phyloP scores from a whole-genome alignment of 2,797 vertebrate genomes.

The Neostethus bicornis region DNA sequence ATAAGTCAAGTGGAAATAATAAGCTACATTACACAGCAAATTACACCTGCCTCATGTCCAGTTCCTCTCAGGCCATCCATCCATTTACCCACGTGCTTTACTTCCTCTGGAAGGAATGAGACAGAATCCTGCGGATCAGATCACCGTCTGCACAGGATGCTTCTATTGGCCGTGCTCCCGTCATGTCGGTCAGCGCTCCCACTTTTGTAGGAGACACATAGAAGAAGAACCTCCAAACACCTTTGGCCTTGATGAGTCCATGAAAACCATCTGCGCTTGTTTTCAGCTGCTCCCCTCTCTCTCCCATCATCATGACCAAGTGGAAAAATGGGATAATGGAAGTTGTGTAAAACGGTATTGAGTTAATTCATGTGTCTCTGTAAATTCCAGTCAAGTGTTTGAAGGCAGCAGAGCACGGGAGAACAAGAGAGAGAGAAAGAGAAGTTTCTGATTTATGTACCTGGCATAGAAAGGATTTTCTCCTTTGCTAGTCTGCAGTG shows the following conservation, averaged over 20 bases:
- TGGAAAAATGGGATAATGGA: constrained; percentile 79
- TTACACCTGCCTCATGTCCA: constrained; percentile 59
- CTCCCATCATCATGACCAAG: constrained; percentile 74
- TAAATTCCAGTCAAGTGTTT: constrained; percentile 76
- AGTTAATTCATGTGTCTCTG: constrained; percentile 75
- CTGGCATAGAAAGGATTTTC: constrained; percentile 47
- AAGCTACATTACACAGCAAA: constrained; percentile 72
- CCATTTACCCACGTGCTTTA: constrained; percentile 46
- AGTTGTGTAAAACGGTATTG: constrained; percentile 73
- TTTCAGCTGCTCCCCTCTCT: constrained; percentile 61
- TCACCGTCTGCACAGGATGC: constrained; percentile 1
- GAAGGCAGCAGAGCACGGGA: constrained; percentile 58
- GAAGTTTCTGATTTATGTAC: constrained; percentile 47
- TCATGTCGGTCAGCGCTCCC: constrained; percentile 53
- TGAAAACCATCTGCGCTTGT: constrained; percentile 73
- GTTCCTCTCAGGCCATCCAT: constrained; percentile 43
- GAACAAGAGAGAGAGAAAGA: constrained; percentile 36
- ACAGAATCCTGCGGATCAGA: constrained; percentile 19
- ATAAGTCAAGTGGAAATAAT: constrained; percentile 80
- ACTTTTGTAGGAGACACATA: constrained; percentile 68
- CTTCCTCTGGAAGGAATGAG: constrained; percentile 60
- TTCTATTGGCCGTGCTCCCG: constrained; percentile 40
- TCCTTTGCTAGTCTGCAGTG: constrained; percentile 46
- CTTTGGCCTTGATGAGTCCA: constrained; percentile 69
- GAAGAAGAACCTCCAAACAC: constrained; percentile 62